Conservation (phyloP, 1,140 invertebrate genomes). For the Drosophila tsacasi region DNA sequence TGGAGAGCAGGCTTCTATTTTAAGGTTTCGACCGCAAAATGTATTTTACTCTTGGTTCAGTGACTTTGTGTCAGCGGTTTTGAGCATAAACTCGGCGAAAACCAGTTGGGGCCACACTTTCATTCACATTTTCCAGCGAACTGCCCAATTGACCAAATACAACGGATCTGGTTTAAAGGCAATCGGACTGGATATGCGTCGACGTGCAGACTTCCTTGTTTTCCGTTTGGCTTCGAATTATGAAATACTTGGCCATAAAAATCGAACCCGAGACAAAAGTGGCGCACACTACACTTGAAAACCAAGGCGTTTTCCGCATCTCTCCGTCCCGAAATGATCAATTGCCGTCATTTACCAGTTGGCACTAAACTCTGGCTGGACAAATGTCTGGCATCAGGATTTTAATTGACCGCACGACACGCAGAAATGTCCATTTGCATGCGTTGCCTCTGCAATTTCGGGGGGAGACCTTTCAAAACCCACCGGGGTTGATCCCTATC, state of each 20-base stretch:
- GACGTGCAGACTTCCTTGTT: slow-evolving; percentile 59
- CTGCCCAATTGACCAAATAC: slow-evolving; percentile 66
- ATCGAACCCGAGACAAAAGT: slow-evolving; percentile 32
- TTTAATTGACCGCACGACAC: slow-evolving; percentile 64
- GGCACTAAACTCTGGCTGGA: slow-evolving; percentile 28
- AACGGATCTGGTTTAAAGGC: slow-evolving; percentile 62
- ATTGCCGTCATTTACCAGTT: slow-evolving; percentile 65
- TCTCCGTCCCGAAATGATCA: slow-evolving; percentile 59
- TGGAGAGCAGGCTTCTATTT: slow-evolving; percentile 45
- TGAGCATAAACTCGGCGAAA: slow-evolving; percentile 37
- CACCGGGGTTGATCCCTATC: slow-evolving; percentile 61
- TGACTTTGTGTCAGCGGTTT: slow-evolving; percentile 58
- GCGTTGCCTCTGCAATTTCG: slow-evolving; percentile 22
- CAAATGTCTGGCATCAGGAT: slow-evolving; percentile 42
- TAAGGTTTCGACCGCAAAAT: slow-evolving; percentile 65
- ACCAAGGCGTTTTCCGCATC: slow-evolving; percentile 71
- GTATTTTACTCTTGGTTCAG: slow-evolving; percentile 72
- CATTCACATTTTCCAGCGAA: slow-evolving; percentile 67
- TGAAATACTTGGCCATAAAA: slow-evolving; percentile 60
- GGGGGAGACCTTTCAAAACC: slow-evolving; percentile 44
- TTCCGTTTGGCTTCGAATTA: slow-evolving; percentile 45
- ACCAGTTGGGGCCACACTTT: slow-evolving; percentile 69
- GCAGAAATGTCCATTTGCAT: slow-evolving; percentile 41
- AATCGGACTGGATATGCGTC: slow-evolving; percentile 49
- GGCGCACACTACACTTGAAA: slow-evolving; percentile 46